phyloP scores from a whole-genome alignment of 2,113 vertebrate species.

The Gallinago media region DNA sequence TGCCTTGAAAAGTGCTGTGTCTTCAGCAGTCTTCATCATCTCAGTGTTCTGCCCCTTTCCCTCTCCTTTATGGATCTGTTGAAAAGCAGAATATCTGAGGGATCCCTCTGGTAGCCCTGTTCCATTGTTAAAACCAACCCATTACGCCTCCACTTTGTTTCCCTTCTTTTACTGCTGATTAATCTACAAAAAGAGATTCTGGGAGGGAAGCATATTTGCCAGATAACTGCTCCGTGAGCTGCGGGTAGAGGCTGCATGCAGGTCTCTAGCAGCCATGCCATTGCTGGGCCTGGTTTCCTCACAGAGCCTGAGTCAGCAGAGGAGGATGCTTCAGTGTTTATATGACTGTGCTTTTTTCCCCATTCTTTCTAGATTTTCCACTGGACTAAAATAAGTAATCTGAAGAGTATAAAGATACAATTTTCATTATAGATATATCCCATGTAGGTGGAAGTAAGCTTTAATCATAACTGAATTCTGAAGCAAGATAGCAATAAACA shows the following conservation, averaged over 20 bases:
- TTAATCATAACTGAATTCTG: not conserved
- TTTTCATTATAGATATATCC: not conserved
- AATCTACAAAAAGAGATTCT: not conserved
- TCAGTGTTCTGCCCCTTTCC: not conserved
- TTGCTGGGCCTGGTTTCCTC: not conserved
- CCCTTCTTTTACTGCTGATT: not conserved
- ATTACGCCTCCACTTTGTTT: not conserved
- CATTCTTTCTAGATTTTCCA: not conserved
- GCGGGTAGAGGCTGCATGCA: not conserved
- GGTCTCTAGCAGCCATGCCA: not conserved
- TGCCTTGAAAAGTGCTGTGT: not conserved
- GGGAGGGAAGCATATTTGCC: not conserved
- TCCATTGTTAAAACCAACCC: not conserved
- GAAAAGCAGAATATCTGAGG: not conserved
- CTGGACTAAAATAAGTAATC: not conserved
- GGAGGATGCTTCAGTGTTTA: not conserved
- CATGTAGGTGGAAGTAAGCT: not conserved
- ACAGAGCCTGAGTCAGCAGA: not conserved
- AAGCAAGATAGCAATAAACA: not conserved
- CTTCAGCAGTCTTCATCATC: not conserved
- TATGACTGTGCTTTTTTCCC: not conserved
- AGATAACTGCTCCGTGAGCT: rapidly evolving
- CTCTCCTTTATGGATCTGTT: not conserved
- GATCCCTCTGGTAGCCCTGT: not conserved
- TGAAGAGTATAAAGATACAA: not conserved